Evolutionary conservation across 2,797 vertebrate species (phyloP).

Genomic region (Notamacropus eugenii): DNA sequence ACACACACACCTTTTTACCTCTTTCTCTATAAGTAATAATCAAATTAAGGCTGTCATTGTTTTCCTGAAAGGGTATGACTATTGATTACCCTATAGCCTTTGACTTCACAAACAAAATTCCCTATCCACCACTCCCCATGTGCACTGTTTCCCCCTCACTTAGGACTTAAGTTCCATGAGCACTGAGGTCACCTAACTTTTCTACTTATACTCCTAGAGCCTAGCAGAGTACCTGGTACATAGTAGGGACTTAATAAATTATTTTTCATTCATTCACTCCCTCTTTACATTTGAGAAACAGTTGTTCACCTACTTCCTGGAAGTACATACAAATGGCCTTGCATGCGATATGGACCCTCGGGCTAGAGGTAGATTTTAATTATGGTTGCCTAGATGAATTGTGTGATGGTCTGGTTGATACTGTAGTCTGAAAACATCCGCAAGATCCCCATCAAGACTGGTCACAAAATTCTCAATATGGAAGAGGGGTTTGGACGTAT

Average conservation of each 20-base stretch:
- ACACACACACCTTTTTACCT: too few species aligned
- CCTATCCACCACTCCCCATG: background rate
- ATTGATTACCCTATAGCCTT: background rate
- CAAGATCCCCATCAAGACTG: too few species aligned
- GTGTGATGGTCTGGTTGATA: too few species aligned
- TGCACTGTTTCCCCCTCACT: background rate
- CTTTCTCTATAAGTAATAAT: background rate
- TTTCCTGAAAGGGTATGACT: background rate
- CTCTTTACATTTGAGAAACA: background rate
- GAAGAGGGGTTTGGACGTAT: too few species aligned
- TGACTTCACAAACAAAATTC: background rate
- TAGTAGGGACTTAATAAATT: background rate
- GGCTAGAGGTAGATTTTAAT: too few species aligned
- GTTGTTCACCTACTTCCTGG: too few species aligned
- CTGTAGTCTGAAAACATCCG: too few species aligned
- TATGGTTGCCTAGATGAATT: too few species aligned
- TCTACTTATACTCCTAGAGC: background rate
- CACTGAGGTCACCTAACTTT: background rate
- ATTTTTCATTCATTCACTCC: background rate
- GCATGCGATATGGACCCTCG: too few species aligned
- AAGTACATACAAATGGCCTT: too few species aligned
- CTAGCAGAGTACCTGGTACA: background rate
- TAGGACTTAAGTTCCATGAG: background rate
- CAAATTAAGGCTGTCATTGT: background rate
- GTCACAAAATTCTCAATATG: too few species aligned